A percentile compares a stretch with the other conserved stretches of the same genome.
phyloP scores from a whole-genome alignment of 2,113 vertebrate genomes.

The Lonchura striata region DNA sequence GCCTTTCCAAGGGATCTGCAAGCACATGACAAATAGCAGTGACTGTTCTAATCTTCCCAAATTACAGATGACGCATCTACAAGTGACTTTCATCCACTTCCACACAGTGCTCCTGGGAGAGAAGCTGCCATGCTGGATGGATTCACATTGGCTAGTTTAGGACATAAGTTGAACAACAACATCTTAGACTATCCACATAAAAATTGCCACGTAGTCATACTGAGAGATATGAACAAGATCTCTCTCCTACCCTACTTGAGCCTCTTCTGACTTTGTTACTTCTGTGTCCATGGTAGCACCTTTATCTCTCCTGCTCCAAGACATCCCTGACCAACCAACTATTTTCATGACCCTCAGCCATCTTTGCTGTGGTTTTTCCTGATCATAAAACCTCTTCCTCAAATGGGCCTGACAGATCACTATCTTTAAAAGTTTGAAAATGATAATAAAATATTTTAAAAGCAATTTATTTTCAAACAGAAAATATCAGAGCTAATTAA shows the following conservation, averaged over 20 bases:
- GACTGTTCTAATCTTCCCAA: background rate
- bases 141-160: background rate
- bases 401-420: background rate
- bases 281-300: accelerated
- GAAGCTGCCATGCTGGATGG: background rate
- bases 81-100: background rate
- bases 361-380: background rate
- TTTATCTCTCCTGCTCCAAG: background rate
- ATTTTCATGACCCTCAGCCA: background rate
- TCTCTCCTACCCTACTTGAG: background rate
- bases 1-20: background rate
- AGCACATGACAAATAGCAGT: background rate
- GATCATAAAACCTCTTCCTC: background rate
- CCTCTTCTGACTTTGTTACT: background rate
- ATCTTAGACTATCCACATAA: background rate
- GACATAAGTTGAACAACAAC: background rate
- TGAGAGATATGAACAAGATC: background rate
- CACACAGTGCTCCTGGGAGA: background rate
- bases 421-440: background rate
- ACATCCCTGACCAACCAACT: background rate
- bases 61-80: background rate
- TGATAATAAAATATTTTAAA: accelerated
- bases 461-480: background rate
- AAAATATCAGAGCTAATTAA: background rate
- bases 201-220: background rate